These are phyloP conservation scores for Oppia nitens DNA, from an alignment of 1,140 invertebrate genomes.

Conservation along the genomic window DNA sequence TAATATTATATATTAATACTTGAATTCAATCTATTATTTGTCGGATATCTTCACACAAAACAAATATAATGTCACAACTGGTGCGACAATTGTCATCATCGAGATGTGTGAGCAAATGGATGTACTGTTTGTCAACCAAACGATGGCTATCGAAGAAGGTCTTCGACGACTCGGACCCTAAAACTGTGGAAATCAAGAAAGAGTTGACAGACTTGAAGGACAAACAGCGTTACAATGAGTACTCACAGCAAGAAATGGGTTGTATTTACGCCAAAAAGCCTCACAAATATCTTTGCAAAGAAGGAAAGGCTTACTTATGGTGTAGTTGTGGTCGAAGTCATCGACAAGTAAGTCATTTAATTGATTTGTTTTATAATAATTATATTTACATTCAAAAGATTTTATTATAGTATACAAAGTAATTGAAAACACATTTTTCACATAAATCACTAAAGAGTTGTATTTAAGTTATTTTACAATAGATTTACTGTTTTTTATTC, in stretches of 20 bases:
- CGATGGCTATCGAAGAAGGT: background rate
- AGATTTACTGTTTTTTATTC: background rate
- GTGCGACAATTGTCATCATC: too few species aligned
- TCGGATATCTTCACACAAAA: too few species aligned
- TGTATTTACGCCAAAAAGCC: slow-evolving; percentile 71
- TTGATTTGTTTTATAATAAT: too few species aligned
- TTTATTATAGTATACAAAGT: too few species aligned
- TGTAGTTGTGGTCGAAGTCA: slow-evolving; percentile 84
- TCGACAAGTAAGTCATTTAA: slow-evolving; percentile 40
- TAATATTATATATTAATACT: too few species aligned
- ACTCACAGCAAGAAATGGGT: slow-evolving; percentile 38
- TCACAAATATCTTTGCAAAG: slow-evolving; percentile 53
- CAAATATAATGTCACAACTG: too few species aligned
- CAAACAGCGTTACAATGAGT: slow-evolving; percentile 19
- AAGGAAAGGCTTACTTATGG: slow-evolving; percentile 75
- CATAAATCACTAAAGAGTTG: background rate
- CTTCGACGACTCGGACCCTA: slow-evolving; percentile 8
- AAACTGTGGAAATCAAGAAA: background rate
- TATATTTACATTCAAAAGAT: too few species aligned
- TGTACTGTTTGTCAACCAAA: too few species aligned
- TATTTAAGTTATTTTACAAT: background rate
- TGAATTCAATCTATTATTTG: too few species aligned
- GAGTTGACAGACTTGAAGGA: slow-evolving; percentile 20
- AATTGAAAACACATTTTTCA: too few species aligned
- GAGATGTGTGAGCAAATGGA: too few species aligned